phyloP scores from a whole-genome alignment of 2,888 invertebrate genomes.

The Poecilobothrus nobilitatus region DNA sequence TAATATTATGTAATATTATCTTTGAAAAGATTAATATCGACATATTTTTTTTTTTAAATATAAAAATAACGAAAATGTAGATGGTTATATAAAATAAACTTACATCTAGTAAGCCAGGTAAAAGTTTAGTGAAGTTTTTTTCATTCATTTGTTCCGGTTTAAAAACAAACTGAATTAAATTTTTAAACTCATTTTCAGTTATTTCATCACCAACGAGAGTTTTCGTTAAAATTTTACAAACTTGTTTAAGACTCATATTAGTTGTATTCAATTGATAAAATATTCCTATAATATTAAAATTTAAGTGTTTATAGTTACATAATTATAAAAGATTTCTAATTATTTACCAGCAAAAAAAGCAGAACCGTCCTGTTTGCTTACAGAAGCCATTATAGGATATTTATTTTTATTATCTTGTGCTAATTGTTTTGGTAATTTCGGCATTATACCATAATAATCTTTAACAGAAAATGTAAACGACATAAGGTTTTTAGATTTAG shows the following conservation, averaged over 20 bases:
- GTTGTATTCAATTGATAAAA: neutral
- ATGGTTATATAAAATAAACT: constrained; percentile 24
- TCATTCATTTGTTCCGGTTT: constrained; percentile 35
- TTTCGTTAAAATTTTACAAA: neutral
- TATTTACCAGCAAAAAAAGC: constrained; percentile 42
- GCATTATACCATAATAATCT: constrained; percentile 30
- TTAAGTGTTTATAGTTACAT: neutral
- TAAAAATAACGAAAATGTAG: too few relatives aligned
- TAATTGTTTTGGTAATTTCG: constrained; percentile 24
- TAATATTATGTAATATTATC: too few relatives aligned
- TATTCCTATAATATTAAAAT: too few relatives aligned
- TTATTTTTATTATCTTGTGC: constrained; percentile 24
- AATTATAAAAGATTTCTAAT: constrained; percentile 7
- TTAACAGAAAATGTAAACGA: constrained; percentile 17
- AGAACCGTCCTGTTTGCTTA: constrained; percentile 46
- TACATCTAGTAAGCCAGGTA: constrained; percentile 47
- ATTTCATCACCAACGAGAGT: neutral
- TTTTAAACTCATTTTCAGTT: neutral
- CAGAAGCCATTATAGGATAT: constrained; percentile 43
- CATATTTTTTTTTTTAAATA: too few relatives aligned
- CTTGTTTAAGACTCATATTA: neutral
- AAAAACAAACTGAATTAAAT: constrained; percentile 39
- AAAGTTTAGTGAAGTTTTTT: constrained; percentile 41
- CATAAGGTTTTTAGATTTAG: neutral
- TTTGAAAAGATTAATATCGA: too few relatives aligned